Percentiles rank a stretch among this genome's conserved stretches.
Evolutionary conservation across 1,140 invertebrate species (phyloP).

Genomic region (Procambarus clarkii): DNA sequence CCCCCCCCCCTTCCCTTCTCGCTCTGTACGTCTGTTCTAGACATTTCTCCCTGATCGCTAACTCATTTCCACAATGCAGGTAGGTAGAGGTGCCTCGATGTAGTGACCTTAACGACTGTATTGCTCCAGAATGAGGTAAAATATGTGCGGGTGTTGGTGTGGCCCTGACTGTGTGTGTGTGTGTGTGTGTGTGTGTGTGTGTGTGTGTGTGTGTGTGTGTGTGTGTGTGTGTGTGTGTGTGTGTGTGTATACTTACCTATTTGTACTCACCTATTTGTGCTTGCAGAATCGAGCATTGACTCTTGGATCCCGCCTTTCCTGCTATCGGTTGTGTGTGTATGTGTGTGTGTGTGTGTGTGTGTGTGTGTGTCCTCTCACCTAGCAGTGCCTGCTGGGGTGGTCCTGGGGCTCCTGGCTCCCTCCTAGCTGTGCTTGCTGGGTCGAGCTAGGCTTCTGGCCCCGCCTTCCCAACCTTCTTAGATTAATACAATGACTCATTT

Average conservation of each 20-base stretch:
- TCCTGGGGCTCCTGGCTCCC: too few species aligned
- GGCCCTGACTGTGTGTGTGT: background rate
- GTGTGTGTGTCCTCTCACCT: background rate
- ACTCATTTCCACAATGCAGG: background rate
- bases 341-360: background rate
- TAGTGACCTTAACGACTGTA: background rate
- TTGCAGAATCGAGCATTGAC: too few species aligned
- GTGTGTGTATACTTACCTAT: too few species aligned
- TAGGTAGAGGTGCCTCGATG: background rate
- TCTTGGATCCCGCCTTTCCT: too few species aligned
- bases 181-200: constrained; percentile 2
- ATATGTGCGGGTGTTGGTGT: background rate
- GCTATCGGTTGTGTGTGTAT: too few species aligned
- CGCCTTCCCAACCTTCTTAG: too few species aligned
- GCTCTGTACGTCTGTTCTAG: background rate
- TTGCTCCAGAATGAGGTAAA: background rate
- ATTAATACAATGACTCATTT: too few species aligned
- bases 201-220: background rate
- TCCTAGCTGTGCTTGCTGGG: too few species aligned
- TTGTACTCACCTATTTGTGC: too few species aligned
- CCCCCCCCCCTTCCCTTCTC: background rate
- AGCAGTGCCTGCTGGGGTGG: too few species aligned
- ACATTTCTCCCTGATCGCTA: background rate
- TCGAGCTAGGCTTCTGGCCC: too few species aligned
- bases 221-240: too few species aligned